These are phyloP conservation scores for Frankliniella fusca DNA, from an alignment of 2,888 invertebrate genomes.

Conservation along the genomic window DNA sequence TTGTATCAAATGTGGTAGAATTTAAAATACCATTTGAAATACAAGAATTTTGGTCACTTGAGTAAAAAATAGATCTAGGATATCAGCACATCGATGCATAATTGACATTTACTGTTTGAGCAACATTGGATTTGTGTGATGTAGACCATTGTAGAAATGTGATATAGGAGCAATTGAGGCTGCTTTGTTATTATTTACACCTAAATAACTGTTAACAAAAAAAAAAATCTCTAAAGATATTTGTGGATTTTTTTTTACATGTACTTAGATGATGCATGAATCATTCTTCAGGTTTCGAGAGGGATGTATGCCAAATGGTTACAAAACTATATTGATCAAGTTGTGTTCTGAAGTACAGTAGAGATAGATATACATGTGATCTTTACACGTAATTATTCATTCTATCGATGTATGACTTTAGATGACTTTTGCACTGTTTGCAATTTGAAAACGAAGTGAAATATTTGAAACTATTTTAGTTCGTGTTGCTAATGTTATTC, in stretches of 20 bases:
- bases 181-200: constrained; percentile 10
- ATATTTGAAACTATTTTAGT: no score
- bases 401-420: no score
- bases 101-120: not conserved
- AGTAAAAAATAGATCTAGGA: no score
- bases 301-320: not conserved
- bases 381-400: no score
- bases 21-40: no score
- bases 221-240: not conserved
- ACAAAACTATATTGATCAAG: not conserved
- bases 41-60: no score
- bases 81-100: no score
- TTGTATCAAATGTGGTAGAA: no score
- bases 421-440: no score
- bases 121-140: not conserved
- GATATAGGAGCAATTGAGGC: constrained; percentile 16
- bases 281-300: not conserved
- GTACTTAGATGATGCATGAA: not conserved
- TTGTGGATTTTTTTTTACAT: not conserved
- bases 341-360: not conserved
- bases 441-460: no score
- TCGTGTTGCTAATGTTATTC: no score
- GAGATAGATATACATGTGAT: not conserved
- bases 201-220: not conserved
- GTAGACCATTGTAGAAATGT: constrained; percentile 24